Base-by-base conservation (phyloP, 1,140 invertebrate species). In the Hirudo medicinalis region DNA sequence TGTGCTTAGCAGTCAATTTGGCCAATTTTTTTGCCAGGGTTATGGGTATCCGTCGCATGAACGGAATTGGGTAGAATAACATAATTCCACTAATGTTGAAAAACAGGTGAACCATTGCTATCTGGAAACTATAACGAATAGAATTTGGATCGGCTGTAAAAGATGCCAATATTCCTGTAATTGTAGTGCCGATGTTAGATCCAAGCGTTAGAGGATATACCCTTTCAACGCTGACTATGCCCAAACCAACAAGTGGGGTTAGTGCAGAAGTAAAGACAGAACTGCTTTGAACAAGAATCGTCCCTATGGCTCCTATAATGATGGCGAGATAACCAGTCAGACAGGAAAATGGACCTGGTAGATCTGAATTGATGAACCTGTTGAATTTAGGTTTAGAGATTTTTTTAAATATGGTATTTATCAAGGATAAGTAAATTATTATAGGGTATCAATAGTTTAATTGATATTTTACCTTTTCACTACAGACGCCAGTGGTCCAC, bases 41-140 rank as follows among this genome's bases (percentile, higher is more conserved):
- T 5, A 88, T 82, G 0, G 87, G 87, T 55, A 84, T 77, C 43
- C 43, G 43, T 27, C 77, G 76, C 74, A 85, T 81, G 73, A 82
- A 82, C 15, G 86, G 86, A 36, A 88, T 40, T 0, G 86, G 84
- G 75, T 87, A 88, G 76, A 85, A 88, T 0, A 88, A 55, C 0
- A 86, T 22, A 68, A 88, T 85, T 0, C 78, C 80, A 27, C 73
- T 72, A 9, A 81, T 66, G 75, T 81, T 81, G 73, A 80, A 81
- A 66, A 81, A 78, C 0, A 81, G 74, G 73, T 81, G 80, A 19
- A 25, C 66, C 25, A 74, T 57, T n/a, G 73, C 70, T 53, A 74
- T 63, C 70, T 74, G 73, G 15, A 74, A 22, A 5, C 53, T 71
- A 20, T 60, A 40, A 11, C 54, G 53, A 9, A 71, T 60, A 6